Evolutionary conservation across 2,113 vertebrate genomes (phyloP), one percentile per base, ranked within the genome.

Genomic region (Nothobranchius furzeri): DNA sequence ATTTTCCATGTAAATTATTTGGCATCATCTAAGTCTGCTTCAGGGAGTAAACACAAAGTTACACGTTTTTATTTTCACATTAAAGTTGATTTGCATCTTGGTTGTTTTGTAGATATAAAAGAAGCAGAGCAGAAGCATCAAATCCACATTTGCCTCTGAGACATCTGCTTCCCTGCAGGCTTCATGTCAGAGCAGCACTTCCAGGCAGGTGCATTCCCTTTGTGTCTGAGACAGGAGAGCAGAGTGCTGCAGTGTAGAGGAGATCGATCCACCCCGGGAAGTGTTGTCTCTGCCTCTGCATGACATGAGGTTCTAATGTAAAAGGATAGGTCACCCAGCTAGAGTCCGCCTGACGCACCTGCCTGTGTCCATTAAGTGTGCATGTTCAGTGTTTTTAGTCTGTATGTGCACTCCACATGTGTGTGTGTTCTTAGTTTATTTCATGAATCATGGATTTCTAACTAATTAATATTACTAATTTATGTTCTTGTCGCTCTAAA

Each of bases 161-260:
- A 84, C 78, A 78, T 76, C 62, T 79, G 76, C 67, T 76, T 86
- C 85, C 85, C 85, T 85, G 76, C 82, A 76, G 88, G 82, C 82
- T 80, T 82, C 76, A 77, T 85, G 80, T 84, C 78, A 73, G 70
- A 79, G 75, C 61, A 3, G 30, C 82, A 77, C 80, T 83, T 82
- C 64, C 65, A 84, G 70, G 71, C 83, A 87, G 84, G 85, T 85
- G 87, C 66, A 71, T 83, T 78, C 37, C 66, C 76, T 89, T 87
- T 89, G 76, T 86, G 75, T 81, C 75, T 40, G 48, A 88, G 81
- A 85, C 77, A 74, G 75, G 66, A 57, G 76, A 74, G 81, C 64
- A 67, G 57, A 74, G 70, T 62, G 14, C 64, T 59, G 78, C 54
- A 11, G 70, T 70, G 75, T 51, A 54, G 75, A 53, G 71, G 70